These are phyloP conservation scores for Drosophila histrio DNA, from an alignment of 2,888 invertebrate genomes.

Conservation along the genomic window DNA sequence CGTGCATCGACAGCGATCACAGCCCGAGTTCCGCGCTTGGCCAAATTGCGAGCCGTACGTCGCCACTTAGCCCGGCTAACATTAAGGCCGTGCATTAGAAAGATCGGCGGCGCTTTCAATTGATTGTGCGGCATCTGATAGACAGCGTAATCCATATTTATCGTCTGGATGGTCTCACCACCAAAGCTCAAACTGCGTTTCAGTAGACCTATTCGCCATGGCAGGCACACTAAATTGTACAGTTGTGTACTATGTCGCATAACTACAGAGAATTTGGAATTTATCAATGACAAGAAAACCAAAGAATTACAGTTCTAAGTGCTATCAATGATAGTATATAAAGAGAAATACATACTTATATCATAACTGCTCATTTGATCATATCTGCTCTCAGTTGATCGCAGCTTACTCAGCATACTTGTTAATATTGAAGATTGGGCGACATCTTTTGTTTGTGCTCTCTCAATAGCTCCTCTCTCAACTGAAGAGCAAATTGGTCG, in stretches of 20 bases:
- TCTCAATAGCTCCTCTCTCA: not conserved
- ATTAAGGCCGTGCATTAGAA: conserved; percentile 45
- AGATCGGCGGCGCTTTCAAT: conserved; percentile 25
- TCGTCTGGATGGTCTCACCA: not conserved
- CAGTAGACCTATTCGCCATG: not conserved
- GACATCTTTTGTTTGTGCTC: too few relatives aligned
- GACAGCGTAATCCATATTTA: conserved; percentile 25
- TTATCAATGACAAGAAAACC: not conserved
- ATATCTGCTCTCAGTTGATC: not conserved
- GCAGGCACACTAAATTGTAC: not conserved
- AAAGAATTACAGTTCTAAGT: not conserved
- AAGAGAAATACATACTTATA: too few relatives aligned
- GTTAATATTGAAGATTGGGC: too few relatives aligned
- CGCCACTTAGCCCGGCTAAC: conserved; percentile 26
- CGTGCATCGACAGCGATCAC: conserved; percentile 41
- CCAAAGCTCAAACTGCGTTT: not conserved
- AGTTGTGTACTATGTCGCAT: not conserved
- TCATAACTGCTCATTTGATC: too few relatives aligned
- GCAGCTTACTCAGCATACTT: too few relatives aligned
- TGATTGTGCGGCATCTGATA: conserved; percentile 33
- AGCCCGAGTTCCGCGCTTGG: conserved; percentile 17
- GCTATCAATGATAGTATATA: not conserved
- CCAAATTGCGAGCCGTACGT: conserved; percentile 15
- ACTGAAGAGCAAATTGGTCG: too few relatives aligned
- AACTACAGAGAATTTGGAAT: not conserved